A percentile compares a stretch with the other conserved stretches of the same genome.
phyloP scores from a whole-genome alignment of 2,113 vertebrate species.

The Rynchops niger region DNA sequence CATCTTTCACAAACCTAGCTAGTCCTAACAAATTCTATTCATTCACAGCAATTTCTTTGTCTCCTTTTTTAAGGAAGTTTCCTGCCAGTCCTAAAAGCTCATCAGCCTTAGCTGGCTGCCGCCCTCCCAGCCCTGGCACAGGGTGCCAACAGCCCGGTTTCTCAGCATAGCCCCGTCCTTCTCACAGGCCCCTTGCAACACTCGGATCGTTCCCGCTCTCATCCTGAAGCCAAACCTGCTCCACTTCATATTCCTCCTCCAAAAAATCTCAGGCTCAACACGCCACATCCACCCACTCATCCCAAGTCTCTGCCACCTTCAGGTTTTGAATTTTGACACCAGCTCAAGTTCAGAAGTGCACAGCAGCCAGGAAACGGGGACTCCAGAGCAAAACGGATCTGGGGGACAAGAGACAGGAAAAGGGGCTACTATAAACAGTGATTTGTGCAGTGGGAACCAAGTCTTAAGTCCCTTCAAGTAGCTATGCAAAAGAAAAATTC shows the following conservation, averaged over 20 bases:
- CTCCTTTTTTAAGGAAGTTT: background rate
- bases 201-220: background rate
- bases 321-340: background rate
- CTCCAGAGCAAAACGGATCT: background rate
- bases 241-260: constrained; percentile 15
- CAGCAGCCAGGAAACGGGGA: background rate
- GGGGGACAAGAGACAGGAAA: background rate
- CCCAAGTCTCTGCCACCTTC: background rate
- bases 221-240: background rate
- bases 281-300: background rate
- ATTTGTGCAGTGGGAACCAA: background rate
- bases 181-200: background rate
- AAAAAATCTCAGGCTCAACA: constrained; percentile 10
- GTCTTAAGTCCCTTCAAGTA: background rate
- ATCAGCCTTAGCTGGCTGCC: background rate
- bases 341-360: fast-evolving
- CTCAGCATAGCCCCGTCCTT: background rate
- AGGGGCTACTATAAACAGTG: background rate
- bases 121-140: background rate
- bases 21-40: background rate
- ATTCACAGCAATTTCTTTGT: background rate
- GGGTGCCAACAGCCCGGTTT: background rate
- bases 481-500: background rate
- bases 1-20: background rate
- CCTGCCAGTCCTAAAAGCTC: background rate